phyloP scores from a whole-genome alignment of 1,140 invertebrate genomes.

The Caerostris darwini region DNA sequence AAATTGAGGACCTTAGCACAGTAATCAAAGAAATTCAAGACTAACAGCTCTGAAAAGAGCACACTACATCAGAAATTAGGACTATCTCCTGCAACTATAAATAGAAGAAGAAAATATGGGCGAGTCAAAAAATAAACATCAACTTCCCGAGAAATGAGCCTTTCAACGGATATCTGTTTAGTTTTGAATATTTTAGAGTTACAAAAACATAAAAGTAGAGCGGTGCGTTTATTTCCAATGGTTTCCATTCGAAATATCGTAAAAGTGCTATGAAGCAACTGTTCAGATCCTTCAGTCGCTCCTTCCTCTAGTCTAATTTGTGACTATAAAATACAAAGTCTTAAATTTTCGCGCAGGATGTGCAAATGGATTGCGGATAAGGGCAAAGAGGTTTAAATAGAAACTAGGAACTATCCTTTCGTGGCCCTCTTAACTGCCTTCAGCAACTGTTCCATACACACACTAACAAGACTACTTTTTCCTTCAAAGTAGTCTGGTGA shows the following conservation, averaged over 20 bases:
- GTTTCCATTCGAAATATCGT: not conserved
- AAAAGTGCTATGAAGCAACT: not conserved
- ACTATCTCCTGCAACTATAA: not conserved
- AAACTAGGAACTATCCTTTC: not conserved
- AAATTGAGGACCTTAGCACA: too few relatives aligned
- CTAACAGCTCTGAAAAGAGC: not conserved
- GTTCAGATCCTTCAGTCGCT: not conserved
- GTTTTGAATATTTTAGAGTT: slow-evolving; percentile 3
- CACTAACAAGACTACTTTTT: not conserved
- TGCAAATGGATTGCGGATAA: not conserved
- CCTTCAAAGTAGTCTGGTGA: not conserved
- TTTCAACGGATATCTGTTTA: not conserved
- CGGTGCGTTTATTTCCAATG: not conserved
- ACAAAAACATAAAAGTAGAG: not conserved
- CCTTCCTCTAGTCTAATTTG: not conserved
- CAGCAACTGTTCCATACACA: not conserved
- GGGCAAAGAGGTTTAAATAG: not conserved
- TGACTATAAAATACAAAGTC: not conserved
- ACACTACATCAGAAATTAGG: not conserved
- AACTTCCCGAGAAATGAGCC: not conserved
- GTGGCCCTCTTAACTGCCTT: not conserved
- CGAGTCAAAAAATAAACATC: not conserved
- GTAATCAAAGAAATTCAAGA: not conserved
- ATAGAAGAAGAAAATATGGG: slow-evolving; percentile 16
- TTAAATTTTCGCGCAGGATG: not conserved